Base-by-base conservation (phyloP, 2,113 vertebrate genomes). In the Trichomycterus rosablanca region DNA sequence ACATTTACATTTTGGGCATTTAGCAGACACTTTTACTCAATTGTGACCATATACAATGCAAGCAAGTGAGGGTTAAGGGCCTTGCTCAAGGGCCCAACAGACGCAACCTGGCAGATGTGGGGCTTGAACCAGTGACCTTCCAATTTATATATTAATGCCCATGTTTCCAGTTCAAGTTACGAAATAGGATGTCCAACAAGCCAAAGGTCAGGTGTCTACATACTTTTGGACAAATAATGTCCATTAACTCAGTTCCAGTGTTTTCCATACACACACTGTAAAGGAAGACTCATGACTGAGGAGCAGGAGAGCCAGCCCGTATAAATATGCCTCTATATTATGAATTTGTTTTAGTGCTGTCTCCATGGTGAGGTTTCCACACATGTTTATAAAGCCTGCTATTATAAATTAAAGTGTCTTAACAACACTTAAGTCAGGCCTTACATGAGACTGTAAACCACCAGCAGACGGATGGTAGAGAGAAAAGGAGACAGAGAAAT, bases 331-430 rank as follows among this genome's bases (percentile, higher is more conserved):
- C 75, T 63, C 79, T 59, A 80, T 84, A 76, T 76, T 89, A 85
- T 89, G 87, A 84, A 86, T 87, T 75, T 89, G 84, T 89, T 88
- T 89, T 81, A 86, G 80, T 72, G 35, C 61, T 22, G 83, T 89
- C 77, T 75, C 84, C 84, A 89, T 89, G 85, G 87, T 34, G 78
- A 84, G 80, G 83, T 75, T 87, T 89, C 81, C 84, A 85, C 73
- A 78, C 78, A 75, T 87, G 86, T 87, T 88, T 88, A 89, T 74
- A 89, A 76, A 76, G 78, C 71, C 80, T 78, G 83, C 76, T 72
- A 67, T 85, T 84, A 83, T 89, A 89, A 87, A 89, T 87, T 87
- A 81, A 84, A 84, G 76, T 49, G 79, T 83, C 82, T 82, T 81
- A 84, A 89, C 85, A 89, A 85, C 80, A 81, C 82, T 87, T 84